Evolutionary conservation across 2,888 invertebrate genomes (phyloP), one percentile per base, ranked within the genome.

Genomic region (Arctia plantaginis): DNA sequence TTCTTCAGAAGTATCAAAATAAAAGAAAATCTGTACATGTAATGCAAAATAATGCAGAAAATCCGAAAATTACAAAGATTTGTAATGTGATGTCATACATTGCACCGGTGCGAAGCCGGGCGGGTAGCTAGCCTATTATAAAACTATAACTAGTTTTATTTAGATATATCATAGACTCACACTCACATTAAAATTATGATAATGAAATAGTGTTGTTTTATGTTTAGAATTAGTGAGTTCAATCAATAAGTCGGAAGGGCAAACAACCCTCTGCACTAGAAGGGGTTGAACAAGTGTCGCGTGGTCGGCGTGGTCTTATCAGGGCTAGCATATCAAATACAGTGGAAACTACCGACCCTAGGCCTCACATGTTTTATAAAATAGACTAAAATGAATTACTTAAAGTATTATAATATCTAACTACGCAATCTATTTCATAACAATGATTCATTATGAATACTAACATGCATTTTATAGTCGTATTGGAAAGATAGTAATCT

Each of bases 211-310:
- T 27, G 47, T 66, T 78, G 88, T 85, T 87, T 91, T 92, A 89
- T 91, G 92, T 91, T 88, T 85, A 87, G 85, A 86, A 90, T 90
- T 89, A 89, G 89, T 86, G 89, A 88, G 92, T 92, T 88, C 93
- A 94, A 95, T 95, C 95, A 94, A 95, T 95, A 95, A 93, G 92
- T 92, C 93, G 92, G 93, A 93, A 94, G 94, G 94, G 94, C 92
- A 91, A 91, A 89, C 91, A 90, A 92, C 94, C 94, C 93, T 91
- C 90, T 83, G 84, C 86, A 88, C 87, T 90, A 85, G 86, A 94
- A 94, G 94, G 95, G 95, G 94, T 94, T 93, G 92, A 90, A 87
- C 90, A 92, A 93, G 93, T 95, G 94, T 93, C 94, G 94, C 93
- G 93, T 94, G 94, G 93, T 89, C 90, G 88, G 85, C 87, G 51